Evolutionary conservation across 2,888 invertebrate genomes (phyloP), one percentile per base, ranked within the genome.

Genomic region (Liodrosophila aerea): DNA sequence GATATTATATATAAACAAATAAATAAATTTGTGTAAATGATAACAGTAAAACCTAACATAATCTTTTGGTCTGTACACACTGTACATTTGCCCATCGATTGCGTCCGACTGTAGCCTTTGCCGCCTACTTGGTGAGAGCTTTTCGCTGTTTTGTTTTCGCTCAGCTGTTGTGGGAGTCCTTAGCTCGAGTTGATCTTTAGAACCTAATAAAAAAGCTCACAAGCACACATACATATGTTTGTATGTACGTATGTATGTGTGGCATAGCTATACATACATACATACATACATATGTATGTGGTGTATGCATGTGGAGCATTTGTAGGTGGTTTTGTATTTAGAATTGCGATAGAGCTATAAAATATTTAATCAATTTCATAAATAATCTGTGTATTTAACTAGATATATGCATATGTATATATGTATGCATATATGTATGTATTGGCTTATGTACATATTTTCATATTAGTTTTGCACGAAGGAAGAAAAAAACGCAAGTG

Each of bases 361-460:
- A 76, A 76, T 83, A 65, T 76, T 84, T 80, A 64, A 84, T 84
- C 57, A 77, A 70, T 65, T 70, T 70, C 74, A 84, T 81, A 77
- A 77, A 81, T 81, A 73, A 61, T 53, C 44, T 53, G 39, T 44
- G n/a, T n/a, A n/a, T n/a, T 29, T 61, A 44, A 46, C 43, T 34
- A 29, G 4, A 13, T 29, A 33, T 16, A 29, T 61, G 22, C 54
- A 8, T 44, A 9, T 16, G 7, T 43, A 45, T 39, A 29, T 52
- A n/a, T 51, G 15, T 46, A 13, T 9, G 39, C 29, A 18, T 45
- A 27, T 59, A 18, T 44, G 7, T 41, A 8, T 7, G 5, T 51
- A 1, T 8, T 11, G n/a, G n/a, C n/a, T 33, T 47, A 9, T 12
- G 5, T 57, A 47, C 16, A 36, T 22, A 62, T 56, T 45, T 41